Base-by-base conservation (phyloP, 2,113 vertebrate genomes). In the Poeciliopsis retropinna region DNA sequence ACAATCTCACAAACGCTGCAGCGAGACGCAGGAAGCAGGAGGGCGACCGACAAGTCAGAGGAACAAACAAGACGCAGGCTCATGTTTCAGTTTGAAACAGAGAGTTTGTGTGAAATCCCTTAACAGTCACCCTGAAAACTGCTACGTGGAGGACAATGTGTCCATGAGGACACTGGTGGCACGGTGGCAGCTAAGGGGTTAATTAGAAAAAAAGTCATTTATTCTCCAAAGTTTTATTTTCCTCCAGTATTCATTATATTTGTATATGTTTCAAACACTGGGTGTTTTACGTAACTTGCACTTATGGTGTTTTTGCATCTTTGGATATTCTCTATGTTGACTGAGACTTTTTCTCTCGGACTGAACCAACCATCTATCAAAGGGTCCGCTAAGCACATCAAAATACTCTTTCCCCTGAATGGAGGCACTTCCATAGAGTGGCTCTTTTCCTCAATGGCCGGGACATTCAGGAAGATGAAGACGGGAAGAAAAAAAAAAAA, bases 1-100 rank as follows among this genome's bases (percentile, higher is more conserved):
- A 97, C 92, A 0, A 99, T 97, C 93, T 99, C 98, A 91, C 97
- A 99, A 31, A 99, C 96, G 80, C 98, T 99, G 79, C 6, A 54
- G 11, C 25, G 11, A 67, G 11, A 34, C 28, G 17, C 9, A 70
- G 4, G 34, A 22, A 32, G 29, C 10, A 34, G 34, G 29, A 41
- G 27, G 57, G 2, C 17, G 1, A 27, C 6, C 4, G 1, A 60
- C 11, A 3, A 1, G 17, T 0, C 15, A 28, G n/a, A 47, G n/a
- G 29, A 44, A 32, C 13, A 63, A 44, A 32, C 13, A 63, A 15
- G 9, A 27, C 9, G 8, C 29, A 31, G 7, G 2, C 17, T 14
- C 30, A 10, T 22, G 22, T 67, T 44, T 67, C 13, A 41, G 10
- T 28, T 44, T 29, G 4, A 67, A 28, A 11, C 1, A 15, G 5